Evolutionary conservation across 2,797 vertebrate genomes (phyloP).

Genomic region (Rhyacichthys aspro): DNA sequence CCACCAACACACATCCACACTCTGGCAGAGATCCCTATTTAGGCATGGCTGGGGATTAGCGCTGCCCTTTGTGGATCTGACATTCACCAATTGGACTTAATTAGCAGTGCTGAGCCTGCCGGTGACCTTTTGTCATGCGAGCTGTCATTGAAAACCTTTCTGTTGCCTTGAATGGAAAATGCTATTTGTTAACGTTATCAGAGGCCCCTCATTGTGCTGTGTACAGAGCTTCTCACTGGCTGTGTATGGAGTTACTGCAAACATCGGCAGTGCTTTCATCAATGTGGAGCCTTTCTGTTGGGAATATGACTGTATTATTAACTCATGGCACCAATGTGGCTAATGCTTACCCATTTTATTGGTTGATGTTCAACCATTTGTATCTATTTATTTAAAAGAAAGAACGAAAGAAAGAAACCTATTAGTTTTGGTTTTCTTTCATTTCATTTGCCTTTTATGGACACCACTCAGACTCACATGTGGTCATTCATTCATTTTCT

Average conservation of each 20-base stretch:
- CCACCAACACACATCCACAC: conserved; percentile 21
- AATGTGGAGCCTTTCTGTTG: neutral
- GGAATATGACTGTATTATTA: neutral
- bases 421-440: too few species aligned
- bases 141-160: conserved; percentile 84
- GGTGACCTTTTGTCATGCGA: conserved; percentile 82
- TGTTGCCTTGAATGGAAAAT: conserved; percentile 79
- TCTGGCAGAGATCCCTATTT: conserved; percentile 44
- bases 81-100: conserved; percentile 86
- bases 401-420: too few species aligned
- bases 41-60: conserved; percentile 74
- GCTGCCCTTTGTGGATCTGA: conserved; percentile 84
- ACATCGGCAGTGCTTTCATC: neutral
- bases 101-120: conserved; percentile 79
- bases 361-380: too few species aligned
- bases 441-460: too few species aligned
- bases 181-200: conserved; percentile 83
- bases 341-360: too few species aligned
- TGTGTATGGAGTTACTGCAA: conserved; percentile 25
- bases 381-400: too few species aligned
- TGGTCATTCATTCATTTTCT: too few species aligned
- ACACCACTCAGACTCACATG: too few species aligned
- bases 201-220: conserved; percentile 35
- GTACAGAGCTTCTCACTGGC: conserved; percentile 11
- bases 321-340: neutral